Evolutionary conservation across 2,888 invertebrate genomes (phyloP), one percentile per base, ranked within the genome.

Genomic region (Drosophila paracracens): DNA sequence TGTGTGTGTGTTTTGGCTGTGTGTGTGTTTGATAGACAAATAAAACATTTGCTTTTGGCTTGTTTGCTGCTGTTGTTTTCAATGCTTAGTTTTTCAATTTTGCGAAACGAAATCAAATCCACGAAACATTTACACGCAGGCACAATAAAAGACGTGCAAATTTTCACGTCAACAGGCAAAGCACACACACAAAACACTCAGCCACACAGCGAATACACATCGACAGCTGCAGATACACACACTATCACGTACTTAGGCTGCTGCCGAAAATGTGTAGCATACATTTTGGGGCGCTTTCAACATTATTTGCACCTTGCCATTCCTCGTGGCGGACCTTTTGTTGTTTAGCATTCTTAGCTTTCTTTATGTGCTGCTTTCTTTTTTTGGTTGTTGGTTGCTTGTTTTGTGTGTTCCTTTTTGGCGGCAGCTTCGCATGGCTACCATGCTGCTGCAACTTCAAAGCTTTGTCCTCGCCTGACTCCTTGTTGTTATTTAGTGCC

Each of bases 91-190:
- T 86, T 86, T 86, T 82, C 90, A 88, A 89, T 89, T 71, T 82
- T 70, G 53, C 67, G 78, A 85, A 85, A 80, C 74, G 85, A 88
- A 89, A 88, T 83, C 90, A 76, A 81, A 81, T 81, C 81, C 86
- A 82, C 70, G 83, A 69, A 81, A 83, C 81, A 90, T 88, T 90
- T 86, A 88, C 86, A 87, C 85, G 85, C 90, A 83, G 85, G 89
- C 89, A 89, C 90, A 85, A 90, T 90, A 90, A 83, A 88, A 86
- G 90, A 85, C 90, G 85, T 85, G 85, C 83, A 85, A 85, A 90
- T 90, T 88, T 86, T 88, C 89, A 90, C 87, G 81, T 90, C 90
- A 89, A 90, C 90, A 88, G 89, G 82, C 79, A 72, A 65, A 33
- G 60, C 66, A 67, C 63, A 74, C 68, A 56, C 60, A 60, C 46